Conservation (phyloP, 2,888 invertebrate species). For the Athalia rosae region DNA sequence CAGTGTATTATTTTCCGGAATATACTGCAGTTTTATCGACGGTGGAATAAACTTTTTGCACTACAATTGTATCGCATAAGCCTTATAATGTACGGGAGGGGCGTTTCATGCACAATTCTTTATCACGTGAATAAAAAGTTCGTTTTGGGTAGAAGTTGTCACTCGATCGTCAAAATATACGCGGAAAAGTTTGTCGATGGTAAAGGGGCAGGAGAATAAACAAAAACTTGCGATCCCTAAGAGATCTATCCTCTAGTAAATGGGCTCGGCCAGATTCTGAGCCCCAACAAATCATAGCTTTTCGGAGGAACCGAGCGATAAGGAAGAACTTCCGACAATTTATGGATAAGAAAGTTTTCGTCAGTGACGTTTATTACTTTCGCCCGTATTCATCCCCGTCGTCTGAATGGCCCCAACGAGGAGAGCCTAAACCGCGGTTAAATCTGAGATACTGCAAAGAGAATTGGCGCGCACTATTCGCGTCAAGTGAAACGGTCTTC, state of each 20-base stretch:
- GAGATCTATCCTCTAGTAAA: conserved; percentile 11
- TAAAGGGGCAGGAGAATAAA: background rate
- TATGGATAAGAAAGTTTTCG: conserved; percentile 59
- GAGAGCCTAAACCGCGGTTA: conserved; percentile 48
- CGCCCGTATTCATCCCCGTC: conserved; percentile 59
- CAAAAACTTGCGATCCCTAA: conserved; percentile 7
- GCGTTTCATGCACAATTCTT: too few species aligned
- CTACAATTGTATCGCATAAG: too few species aligned
- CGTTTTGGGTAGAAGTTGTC: background rate
- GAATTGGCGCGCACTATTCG: conserved; percentile 37
- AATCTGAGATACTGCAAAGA: conserved; percentile 47
- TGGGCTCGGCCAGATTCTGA: conserved; percentile 22
- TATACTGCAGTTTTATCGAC: too few species aligned
- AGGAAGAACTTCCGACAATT: conserved; percentile 63
- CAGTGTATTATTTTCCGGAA: background rate
- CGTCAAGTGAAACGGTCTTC: conserved; percentile 42
- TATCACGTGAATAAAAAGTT: background rate
- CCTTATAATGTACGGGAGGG: too few species aligned
- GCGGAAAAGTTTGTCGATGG: background rate
- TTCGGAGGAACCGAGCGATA: conserved; percentile 58
- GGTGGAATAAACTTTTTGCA: too few species aligned
- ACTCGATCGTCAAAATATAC: conserved; percentile 9
- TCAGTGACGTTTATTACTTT: conserved; percentile 62
- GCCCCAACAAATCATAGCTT: conserved; percentile 58
- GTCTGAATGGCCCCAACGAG: conserved; percentile 43